Percentiles rank a stretch among this genome's conserved stretches.
Conservation (phyloP, 2,888 invertebrate species). For the Nephrotoma guestfalica region DNA sequence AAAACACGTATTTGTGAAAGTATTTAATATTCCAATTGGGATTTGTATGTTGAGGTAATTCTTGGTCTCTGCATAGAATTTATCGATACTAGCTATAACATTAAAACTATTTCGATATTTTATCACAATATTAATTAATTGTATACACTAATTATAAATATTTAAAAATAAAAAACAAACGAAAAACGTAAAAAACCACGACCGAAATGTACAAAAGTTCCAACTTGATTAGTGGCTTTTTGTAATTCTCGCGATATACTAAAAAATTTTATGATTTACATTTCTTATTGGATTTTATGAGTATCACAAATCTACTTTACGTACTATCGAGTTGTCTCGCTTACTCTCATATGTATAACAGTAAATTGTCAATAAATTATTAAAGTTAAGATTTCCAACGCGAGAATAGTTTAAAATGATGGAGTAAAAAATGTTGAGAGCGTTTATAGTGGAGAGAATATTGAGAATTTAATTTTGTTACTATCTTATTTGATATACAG, state of each 20-base stretch:
- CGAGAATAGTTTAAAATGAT: background rate
- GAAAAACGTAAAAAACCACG: background rate
- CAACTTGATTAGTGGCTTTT: background rate
- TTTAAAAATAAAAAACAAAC: background rate
- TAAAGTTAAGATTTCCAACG: background rate
- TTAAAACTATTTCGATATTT: background rate
- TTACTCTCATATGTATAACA: background rate
- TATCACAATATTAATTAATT: background rate
- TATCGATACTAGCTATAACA: background rate
- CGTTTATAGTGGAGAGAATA: background rate
- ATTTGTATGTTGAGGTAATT: background rate
- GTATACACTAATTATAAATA: background rate
- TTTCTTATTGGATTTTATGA: background rate
- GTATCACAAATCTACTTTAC: background rate
- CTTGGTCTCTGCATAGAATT: background rate
- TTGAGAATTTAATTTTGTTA: background rate
- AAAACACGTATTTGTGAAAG: background rate
- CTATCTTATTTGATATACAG: background rate
- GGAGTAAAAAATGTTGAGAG: background rate
- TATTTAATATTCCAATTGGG: background rate
- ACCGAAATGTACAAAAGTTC: background rate
- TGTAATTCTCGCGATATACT: background rate
- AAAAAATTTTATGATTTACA: background rate
- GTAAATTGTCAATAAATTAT: background rate
- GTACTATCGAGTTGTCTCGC: background rate